Conservation (phyloP, 2,797 vertebrate species). For the Scarus forsteni region DNA sequence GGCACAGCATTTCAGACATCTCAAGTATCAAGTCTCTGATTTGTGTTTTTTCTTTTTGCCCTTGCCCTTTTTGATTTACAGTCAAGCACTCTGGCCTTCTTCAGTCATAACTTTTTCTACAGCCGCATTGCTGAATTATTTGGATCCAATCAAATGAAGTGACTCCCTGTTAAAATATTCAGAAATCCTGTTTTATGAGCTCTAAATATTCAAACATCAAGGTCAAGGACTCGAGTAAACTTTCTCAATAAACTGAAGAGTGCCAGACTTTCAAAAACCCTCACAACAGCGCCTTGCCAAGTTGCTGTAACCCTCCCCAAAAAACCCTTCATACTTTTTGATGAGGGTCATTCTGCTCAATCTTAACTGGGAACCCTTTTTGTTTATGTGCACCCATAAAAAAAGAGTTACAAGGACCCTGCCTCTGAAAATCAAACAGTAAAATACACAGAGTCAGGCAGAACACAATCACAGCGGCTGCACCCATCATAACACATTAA, state of each 20-base stretch:
- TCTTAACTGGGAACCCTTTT: conserved; percentile 57
- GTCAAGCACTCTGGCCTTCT: neutral
- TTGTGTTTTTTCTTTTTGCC: too few relatives aligned
- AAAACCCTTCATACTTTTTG: conserved; percentile 9
- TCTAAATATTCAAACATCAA: conserved; percentile 28
- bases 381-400: conserved; percentile 57
- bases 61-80: neutral
- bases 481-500: conserved; percentile 79
- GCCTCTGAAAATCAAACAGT: conserved; percentile 59
- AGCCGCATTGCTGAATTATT: neutral
- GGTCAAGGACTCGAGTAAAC: conserved; percentile 35
- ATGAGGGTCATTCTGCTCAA: conserved; percentile 38
- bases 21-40: too few relatives aligned
- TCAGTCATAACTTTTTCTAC: neutral
- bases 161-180: conserved; percentile 2
- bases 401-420: conserved; percentile 62
- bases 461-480: conserved; percentile 69
- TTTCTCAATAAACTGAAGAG: conserved; percentile 25
- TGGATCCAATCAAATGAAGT: conserved; percentile 1
- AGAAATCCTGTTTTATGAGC: conserved; percentile 1
- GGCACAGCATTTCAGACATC: too few relatives aligned
- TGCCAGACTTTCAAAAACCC: conserved; percentile 6
- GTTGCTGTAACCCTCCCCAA: neutral
- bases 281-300: conserved; percentile 16
- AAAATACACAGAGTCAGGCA: conserved; percentile 50